Conservation (phyloP, 2,113 vertebrate genomes). For the Brienomyrus brachyistius region DNA sequence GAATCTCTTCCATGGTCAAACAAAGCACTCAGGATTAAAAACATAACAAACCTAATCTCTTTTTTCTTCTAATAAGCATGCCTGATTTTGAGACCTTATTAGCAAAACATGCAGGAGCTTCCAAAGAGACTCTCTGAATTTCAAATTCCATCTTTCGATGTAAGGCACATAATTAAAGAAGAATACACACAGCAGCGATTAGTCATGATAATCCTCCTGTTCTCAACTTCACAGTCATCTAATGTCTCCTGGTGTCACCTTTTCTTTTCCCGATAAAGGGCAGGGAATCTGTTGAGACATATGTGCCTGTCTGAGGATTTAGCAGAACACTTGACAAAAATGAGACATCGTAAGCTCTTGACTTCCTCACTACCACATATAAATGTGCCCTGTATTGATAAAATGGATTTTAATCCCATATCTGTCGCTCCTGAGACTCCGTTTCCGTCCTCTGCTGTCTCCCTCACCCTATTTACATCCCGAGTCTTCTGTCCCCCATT, state of each 20-base stretch:
- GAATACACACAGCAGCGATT: conserved; percentile 10
- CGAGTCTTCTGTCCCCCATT: conserved; percentile 10
- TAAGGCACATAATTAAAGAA: conserved; percentile 11
- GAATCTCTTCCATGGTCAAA: conserved; percentile 52
- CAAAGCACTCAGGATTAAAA: conserved; percentile 56
- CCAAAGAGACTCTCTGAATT: conserved; percentile 27
- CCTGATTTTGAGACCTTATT: conserved; percentile 35
- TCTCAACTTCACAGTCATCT: background rate
- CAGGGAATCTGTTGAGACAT: background rate
- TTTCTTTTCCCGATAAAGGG: background rate
- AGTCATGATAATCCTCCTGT: conserved; percentile 17
- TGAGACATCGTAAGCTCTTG: conserved; percentile 58
- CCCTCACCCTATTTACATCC: conserved; percentile 6
- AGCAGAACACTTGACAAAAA: conserved; percentile 56
- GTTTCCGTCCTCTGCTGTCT: conserved; percentile 23
- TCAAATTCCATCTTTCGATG: conserved; percentile 20
- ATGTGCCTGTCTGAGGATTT: conserved; percentile 46
- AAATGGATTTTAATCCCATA: conserved; percentile 62
- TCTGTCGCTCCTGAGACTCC: conserved; percentile 45
- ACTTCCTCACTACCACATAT: conserved; percentile 60
- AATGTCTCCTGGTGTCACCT: conserved; percentile 7
- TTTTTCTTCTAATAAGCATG: conserved; percentile 54
- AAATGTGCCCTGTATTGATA: conserved; percentile 64
- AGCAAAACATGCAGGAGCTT: conserved; percentile 28
- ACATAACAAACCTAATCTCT: conserved; percentile 51